These are phyloP conservation scores for Myotis myotis DNA, from an alignment of 2,797 vertebrate species.

Conservation along the genomic window DNA sequence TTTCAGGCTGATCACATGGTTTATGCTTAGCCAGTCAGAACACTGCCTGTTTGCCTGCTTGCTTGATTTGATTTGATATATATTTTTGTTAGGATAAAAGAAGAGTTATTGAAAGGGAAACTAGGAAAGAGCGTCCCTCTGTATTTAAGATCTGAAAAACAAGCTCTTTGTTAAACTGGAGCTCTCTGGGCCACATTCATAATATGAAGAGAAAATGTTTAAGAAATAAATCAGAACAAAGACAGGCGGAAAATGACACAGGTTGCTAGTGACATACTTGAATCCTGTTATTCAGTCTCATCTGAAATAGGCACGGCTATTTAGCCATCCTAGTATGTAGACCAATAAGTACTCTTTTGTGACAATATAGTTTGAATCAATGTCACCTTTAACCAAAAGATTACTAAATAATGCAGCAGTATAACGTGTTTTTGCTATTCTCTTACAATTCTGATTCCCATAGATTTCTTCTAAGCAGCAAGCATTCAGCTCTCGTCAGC, in stretches of 20 bases:
- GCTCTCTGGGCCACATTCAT: not conserved
- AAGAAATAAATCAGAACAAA: not conserved
- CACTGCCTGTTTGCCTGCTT: not conserved
- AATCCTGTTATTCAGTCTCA: not conserved
- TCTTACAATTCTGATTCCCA: not conserved
- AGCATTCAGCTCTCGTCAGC: not conserved
- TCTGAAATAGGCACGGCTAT: not conserved
- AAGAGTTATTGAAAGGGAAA: not conserved
- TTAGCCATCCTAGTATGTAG: not conserved
- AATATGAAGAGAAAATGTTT: not conserved
- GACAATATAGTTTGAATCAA: not conserved
- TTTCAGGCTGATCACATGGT: not conserved
- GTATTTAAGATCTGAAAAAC: not conserved
- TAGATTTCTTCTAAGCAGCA: not conserved
- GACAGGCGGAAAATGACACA: not conserved
- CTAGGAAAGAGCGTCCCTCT: not conserved
- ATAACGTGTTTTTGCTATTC: not conserved
- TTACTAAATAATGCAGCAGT: not conserved
- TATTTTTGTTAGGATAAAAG: not conserved
- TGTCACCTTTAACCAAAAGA: not conserved
- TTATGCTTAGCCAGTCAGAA: not conserved
- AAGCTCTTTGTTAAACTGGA: not conserved
- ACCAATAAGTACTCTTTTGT: not conserved
- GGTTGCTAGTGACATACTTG: not conserved
- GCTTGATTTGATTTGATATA: not conserved